Conservation (phyloP, 1,140 invertebrate genomes). For the Drosophila yakuba region DNA sequence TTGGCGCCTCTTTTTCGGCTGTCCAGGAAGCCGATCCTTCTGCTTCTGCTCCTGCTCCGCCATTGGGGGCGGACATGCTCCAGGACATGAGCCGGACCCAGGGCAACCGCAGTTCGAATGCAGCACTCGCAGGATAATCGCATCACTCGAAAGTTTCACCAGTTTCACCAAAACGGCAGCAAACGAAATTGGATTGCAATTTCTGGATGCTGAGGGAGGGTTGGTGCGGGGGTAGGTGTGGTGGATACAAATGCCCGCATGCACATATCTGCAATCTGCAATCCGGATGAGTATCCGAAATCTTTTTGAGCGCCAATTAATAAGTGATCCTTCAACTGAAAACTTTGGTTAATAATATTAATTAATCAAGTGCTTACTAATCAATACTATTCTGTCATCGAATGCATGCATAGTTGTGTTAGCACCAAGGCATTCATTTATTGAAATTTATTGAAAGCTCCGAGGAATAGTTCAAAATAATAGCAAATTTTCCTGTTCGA, state of each 20-base stretch:
- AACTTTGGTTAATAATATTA: no score
- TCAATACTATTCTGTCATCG: no score
- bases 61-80: neutral
- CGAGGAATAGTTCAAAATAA: no score
- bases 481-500: neutral
- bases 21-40: neutral
- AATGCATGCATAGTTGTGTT: no score
- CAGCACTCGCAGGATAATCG: conserved; percentile 58
- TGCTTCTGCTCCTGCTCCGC: neutral
- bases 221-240: no score
- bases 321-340: no score
- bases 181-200: conserved; percentile 50
- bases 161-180: conserved; percentile 38
- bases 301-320: conserved; percentile 6
- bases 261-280: neutral
- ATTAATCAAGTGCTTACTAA: no score
- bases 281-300: conserved; percentile 4
- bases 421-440: no score
- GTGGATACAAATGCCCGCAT: neutral
- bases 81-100: neutral
- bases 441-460: no score
- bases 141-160: conserved; percentile 51
- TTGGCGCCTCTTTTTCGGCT: neutral
- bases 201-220: neutral
- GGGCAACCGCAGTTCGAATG: conserved; percentile 38